These are phyloP conservation scores for Dipodomys merriami DNA, from an alignment of 2,113 vertebrate species.

Conservation along the genomic window DNA sequence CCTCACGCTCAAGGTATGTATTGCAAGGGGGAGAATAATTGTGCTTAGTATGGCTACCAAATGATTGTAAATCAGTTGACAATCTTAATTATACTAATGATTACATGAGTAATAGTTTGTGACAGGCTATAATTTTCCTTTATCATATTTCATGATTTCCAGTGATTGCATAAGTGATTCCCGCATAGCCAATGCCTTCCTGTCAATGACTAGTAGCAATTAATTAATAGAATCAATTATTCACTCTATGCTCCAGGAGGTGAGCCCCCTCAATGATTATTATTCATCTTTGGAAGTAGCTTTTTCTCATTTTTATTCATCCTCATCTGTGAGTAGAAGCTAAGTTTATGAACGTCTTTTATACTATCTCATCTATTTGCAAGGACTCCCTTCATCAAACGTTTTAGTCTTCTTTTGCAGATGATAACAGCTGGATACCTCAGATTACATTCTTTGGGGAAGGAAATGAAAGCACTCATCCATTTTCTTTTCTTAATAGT, in stretches of 20 bases:
- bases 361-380: neutral
- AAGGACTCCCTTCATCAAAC: neutral
- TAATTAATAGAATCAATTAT: slow-evolving; percentile 54
- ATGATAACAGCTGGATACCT: neutral
- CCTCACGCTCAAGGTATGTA: neutral
- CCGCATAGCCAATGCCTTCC: neutral
- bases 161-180: slow-evolving; percentile 41
- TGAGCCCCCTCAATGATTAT: neutral
- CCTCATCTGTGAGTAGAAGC: neutral
- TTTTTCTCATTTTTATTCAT: neutral
- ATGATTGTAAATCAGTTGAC: slow-evolving; percentile 32
- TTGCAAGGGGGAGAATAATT: slow-evolving; percentile 9
- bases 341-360: slow-evolving; percentile 36
- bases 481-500: neutral
- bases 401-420: neutral
- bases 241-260: neutral
- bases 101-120: slow-evolving; percentile 48
- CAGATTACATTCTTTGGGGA: neutral
- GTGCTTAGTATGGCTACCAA: slow-evolving; percentile 39
- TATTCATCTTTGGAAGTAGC: slow-evolving; percentile 45
- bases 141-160: slow-evolving; percentile 43
- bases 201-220: slow-evolving; percentile 35
- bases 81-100: slow-evolving; percentile 52
- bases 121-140: slow-evolving; percentile 39
- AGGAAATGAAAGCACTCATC: neutral